Evolutionary conservation across 2,888 invertebrate genomes (phyloP).

Genomic region (Poecilus cupreus): DNA sequence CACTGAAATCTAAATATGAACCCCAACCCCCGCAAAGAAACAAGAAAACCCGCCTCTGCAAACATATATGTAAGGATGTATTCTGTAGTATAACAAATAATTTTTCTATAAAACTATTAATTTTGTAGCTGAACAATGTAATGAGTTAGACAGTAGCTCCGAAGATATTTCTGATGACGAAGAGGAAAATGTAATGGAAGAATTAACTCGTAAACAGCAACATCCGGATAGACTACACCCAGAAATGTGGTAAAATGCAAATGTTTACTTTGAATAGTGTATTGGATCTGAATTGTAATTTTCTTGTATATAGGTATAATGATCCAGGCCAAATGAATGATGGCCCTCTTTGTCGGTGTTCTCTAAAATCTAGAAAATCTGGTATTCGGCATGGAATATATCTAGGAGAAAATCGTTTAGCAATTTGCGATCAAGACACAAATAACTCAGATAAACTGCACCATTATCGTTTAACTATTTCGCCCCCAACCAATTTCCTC

Average conservation of each 20-base stretch:
- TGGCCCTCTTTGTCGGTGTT: conserved; percentile 96
- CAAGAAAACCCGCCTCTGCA: conserved; percentile 80
- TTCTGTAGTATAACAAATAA: background rate
- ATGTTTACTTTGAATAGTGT: too few relatives aligned
- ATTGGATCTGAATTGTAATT: too few relatives aligned
- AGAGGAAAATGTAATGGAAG: conserved; percentile 89
- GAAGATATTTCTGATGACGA: conserved; percentile 84
- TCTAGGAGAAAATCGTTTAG: conserved; percentile 87
- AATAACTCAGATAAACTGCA: conserved; percentile 90
- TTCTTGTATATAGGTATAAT: conserved; percentile 82
- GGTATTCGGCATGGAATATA: conserved; percentile 98
- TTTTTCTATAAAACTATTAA: background rate
- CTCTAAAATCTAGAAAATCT: conserved; percentile 88
- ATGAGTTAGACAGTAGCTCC: conserved; percentile 71
- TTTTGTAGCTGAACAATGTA: conserved; percentile 69
- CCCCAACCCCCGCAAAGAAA: conserved; percentile 84
- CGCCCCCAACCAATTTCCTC: conserved; percentile 91
- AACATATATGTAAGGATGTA: conserved; percentile 80
- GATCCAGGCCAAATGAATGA: conserved; percentile 98
- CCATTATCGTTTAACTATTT: conserved; percentile 92
- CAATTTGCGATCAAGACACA: conserved; percentile 83
- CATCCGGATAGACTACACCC: conserved; percentile 94
- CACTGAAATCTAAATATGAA: conserved; percentile 79
- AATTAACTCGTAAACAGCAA: conserved; percentile 90
- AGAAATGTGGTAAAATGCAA: conserved; percentile 90